Percentiles rank a stretch among this genome's conserved stretches.
phyloP scores from a whole-genome alignment of 2,797 vertebrate genomes.

The Chlorospingus flavigularis region DNA sequence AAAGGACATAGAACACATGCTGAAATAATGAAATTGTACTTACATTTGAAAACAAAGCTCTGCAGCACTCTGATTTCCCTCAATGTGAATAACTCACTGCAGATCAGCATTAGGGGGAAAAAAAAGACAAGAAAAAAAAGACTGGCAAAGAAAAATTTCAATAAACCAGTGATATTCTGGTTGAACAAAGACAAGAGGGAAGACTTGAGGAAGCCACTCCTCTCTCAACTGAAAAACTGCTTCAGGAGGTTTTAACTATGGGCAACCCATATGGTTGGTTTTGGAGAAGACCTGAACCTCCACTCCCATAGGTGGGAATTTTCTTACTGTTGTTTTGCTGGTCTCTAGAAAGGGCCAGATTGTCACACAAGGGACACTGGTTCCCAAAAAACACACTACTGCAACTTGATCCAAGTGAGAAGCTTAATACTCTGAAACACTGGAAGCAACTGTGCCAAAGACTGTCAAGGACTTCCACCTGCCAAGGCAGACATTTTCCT shows the following conservation, averaged over 20 bases:
- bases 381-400: neutral
- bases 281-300: neutral
- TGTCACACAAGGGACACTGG: neutral
- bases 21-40: neutral
- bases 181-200: neutral
- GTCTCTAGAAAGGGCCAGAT: neutral
- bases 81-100: neutral
- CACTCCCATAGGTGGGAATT: neutral
- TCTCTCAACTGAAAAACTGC: neutral
- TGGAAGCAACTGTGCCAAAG: neutral
- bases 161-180: neutral
- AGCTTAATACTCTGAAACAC: neutral
- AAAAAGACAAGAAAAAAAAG: neutral
- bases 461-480: neutral
- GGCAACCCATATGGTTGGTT: neutral
- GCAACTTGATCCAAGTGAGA: neutral
- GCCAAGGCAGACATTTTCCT: neutral
- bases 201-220: neutral
- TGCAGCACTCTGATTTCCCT: neutral
- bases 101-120: neutral
- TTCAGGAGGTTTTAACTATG: neutral
- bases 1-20: neutral
- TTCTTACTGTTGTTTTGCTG: neutral
- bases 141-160: neutral
- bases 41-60: neutral